Percentiles rank a stretch among this genome's conserved stretches.
These are phyloP conservation scores for Oreonectes daqikongensis DNA, from an alignment of 2,797 vertebrate species.

Conservation along the genomic window DNA sequence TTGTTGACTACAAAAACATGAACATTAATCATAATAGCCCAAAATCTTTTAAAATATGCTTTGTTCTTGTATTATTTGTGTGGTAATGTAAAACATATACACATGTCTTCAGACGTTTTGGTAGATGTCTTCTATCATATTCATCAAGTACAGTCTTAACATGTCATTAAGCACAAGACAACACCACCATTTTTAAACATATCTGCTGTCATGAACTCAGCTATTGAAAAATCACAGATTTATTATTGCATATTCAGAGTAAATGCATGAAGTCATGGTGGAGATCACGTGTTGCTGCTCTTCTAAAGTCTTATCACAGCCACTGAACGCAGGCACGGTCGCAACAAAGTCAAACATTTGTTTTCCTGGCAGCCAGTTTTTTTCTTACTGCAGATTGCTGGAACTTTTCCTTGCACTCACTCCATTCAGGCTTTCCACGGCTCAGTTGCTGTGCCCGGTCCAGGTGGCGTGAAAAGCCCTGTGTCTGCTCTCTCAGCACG, in stretches of 20 bases:
- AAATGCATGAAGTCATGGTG: constrained; percentile 49
- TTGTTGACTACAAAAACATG: too few species aligned
- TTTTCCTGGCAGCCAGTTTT: constrained; percentile 36
- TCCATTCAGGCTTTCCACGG: constrained; percentile 37
- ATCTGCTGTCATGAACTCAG: constrained; percentile 43
- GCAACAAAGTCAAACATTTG: constrained; percentile 54
- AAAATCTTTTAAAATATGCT: too few species aligned
- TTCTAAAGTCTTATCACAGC: constrained; percentile 63
- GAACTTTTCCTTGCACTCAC: constrained; percentile 49
- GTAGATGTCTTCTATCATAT: constrained; percentile 53
- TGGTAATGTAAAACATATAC: too few species aligned
- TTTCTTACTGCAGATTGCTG: constrained; percentile 55
- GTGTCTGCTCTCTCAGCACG: constrained; percentile 45
- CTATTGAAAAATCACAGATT: constrained; percentile 40
- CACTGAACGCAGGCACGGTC: constrained; percentile 53
- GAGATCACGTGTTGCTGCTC: constrained; percentile 8
- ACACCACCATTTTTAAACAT: constrained; percentile 54
- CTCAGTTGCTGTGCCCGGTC: constrained; percentile 33
- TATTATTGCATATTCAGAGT: constrained; percentile 58
- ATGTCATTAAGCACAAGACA: constrained; percentile 65
- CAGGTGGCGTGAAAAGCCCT: constrained; percentile 46
- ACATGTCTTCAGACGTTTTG: too few species aligned
- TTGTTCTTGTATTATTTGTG: too few species aligned
- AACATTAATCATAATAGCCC: too few species aligned
- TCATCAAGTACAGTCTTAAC: constrained; percentile 62